Percentiles rank a stretch among this genome's conserved stretches.
Conservation (phyloP, 2,797 vertebrate species). For the Paguma larvata region DNA sequence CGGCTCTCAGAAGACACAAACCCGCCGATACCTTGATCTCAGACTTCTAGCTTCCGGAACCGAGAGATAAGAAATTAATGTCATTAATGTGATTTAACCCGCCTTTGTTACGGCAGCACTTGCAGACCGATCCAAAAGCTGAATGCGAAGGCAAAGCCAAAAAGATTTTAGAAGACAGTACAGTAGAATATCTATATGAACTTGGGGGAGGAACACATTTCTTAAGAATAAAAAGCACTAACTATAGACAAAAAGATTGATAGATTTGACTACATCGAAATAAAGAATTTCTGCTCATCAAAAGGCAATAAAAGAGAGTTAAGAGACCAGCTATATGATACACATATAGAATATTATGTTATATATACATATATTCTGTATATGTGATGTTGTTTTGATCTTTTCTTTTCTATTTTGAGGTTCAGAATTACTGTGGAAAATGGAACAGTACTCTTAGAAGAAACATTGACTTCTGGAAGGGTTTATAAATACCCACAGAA, state of each 20-base stretch:
- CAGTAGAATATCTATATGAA: background rate
- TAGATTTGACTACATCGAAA: background rate
- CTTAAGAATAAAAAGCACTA: background rate
- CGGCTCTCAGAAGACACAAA: background rate
- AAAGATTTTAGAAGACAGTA: background rate
- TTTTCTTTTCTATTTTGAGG: slow-evolving; percentile 29
- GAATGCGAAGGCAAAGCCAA: background rate
- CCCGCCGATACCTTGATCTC: background rate
- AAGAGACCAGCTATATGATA: background rate
- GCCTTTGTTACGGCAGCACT: background rate
- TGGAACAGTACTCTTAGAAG: background rate
- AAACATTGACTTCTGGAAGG: slow-evolving; percentile 18
- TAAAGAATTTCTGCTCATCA: background rate
- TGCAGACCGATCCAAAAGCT: background rate
- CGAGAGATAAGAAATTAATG: background rate
- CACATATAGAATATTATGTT: background rate
- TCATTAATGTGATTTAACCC: background rate
- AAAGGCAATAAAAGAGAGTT: background rate
- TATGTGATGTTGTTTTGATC: background rate
- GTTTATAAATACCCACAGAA: background rate
- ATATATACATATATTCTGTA: too few relatives aligned
- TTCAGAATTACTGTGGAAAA: background rate
- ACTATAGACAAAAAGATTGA: background rate
- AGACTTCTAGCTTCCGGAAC: background rate
- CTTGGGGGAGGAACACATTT: background rate